These are phyloP conservation scores for Squalus acanthias DNA, from an alignment of 2,797 vertebrate species.

Conservation along the genomic window DNA sequence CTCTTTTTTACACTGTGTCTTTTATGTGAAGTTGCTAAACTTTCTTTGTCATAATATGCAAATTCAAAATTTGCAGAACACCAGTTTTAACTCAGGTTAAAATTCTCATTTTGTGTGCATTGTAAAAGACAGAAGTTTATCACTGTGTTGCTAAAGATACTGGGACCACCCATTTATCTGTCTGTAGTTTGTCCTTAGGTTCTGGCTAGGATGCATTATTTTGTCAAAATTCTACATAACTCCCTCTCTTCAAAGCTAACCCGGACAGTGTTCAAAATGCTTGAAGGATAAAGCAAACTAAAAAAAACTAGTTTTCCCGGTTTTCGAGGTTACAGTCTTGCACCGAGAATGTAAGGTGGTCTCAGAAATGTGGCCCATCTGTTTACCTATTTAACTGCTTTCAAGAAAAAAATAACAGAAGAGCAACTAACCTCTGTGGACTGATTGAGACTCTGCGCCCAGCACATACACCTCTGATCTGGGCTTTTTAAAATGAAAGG, in stretches of 20 bases:
- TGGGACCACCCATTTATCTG: not conserved
- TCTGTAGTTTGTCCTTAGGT: too few species aligned
- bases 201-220: not conserved
- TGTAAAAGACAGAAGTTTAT: not conserved
- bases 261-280: not conserved
- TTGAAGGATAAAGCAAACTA: not conserved
- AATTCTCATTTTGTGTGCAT: not conserved
- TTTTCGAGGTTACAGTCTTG: not conserved
- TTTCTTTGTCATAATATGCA: not conserved
- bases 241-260: not conserved
- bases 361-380: slow-evolving; percentile 22
- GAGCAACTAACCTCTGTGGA: not conserved
- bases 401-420: slow-evolving; percentile 1
- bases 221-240: not conserved
- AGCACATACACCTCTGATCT: not conserved
- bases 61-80: not conserved
- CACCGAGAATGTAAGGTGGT: not conserved
- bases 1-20: not conserved
- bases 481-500: not conserved
- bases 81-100: not conserved
- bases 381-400: slow-evolving; percentile 24
- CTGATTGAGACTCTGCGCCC: not conserved
- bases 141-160: not conserved
- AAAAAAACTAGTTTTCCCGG: not conserved
- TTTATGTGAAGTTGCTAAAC: not conserved